Percentiles rank a stretch among this genome's conserved stretches.
These are phyloP conservation scores for Rhegmatorhina hoffmannsi DNA, from an alignment of 2,113 vertebrate species.

Conservation along the genomic window DNA sequence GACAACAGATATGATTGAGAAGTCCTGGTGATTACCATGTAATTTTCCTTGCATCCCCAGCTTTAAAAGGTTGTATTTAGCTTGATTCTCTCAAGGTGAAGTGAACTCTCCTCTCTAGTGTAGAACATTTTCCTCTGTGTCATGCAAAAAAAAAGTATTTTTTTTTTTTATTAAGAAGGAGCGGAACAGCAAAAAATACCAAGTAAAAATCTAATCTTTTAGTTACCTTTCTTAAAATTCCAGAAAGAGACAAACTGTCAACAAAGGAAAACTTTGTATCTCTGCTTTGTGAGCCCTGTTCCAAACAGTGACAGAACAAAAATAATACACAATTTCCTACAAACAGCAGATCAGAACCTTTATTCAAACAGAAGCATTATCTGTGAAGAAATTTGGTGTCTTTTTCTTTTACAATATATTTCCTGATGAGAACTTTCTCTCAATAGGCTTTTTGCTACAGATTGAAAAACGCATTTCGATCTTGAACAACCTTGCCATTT, in stretches of 20 bases:
- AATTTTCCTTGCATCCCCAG: neutral
- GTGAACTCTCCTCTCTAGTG: neutral
- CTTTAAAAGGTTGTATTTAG: neutral
- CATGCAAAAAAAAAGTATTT: neutral
- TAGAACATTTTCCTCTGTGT: neutral
- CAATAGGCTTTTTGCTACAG: neutral
- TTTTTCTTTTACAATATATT: neutral
- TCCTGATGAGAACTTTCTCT: neutral
- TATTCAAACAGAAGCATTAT: neutral
- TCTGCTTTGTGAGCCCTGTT: neutral
- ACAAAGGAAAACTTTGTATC: neutral
- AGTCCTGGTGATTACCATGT: rapidly evolving
- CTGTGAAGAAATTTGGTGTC: neutral
- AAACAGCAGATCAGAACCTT: neutral
- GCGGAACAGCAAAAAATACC: neutral
- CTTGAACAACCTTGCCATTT: neutral
- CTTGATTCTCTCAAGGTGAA: neutral
- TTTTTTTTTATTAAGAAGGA: neutral
- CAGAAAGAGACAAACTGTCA: neutral
- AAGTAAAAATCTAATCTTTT: neutral
- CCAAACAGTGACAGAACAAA: neutral
- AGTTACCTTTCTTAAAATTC: neutral
- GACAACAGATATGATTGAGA: neutral
- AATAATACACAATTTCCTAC: neutral
- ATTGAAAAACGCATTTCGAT: neutral